Base-by-base conservation (phyloP, 2,113 vertebrate genomes). In the Crotalus helleri region DNA sequence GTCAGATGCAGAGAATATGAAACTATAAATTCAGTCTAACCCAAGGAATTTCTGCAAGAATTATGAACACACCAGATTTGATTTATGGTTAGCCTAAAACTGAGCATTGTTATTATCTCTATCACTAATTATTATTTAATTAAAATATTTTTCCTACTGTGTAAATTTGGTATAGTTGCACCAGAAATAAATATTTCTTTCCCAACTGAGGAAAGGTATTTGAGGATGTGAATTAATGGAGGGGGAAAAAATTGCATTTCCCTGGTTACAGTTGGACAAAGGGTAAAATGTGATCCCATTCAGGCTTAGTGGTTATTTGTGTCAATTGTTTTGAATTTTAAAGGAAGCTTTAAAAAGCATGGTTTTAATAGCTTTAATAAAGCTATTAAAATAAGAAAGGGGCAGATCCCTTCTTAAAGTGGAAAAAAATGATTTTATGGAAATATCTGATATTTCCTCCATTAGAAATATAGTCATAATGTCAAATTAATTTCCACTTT, bases 381-480 rank as follows among this genome's bases (percentile, higher is more conserved):
- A 44, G 10, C 69, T 81, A 19, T 39, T 81, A 39, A 39, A 81
- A 81, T 39, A 17, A 44, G 74, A 3, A 21, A 81, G 7, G 69
- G 33, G 33, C 33, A 44, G 33, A 21, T 44, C 29, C 21, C 74
- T 49, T 90, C 11, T 49, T 90, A 69, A 53, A n/a, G 19, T 4
- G 5, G 15, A 69, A 90, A 53, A 53, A 29, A 1, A 29, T 46
- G 29, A 13, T 90, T 90, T n/a, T n/a, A 7, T 53, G 21, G 19
- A 54, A 69, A 54, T n/a, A 55, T 55, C 51, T 19, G 87, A 21
- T n/a, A 61, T 46, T 64, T 74, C 26, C 0, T 1, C 13, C 90
- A 92, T 93, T 24, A 87, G 88, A 94, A 87, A 57, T 49, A n/a
- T 5, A 33, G 53, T 5, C 89, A 54, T 58, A 81, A 92, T 93